Percentiles rank a stretch among this genome's conserved stretches.
Evolutionary conservation across 2,888 invertebrate genomes (phyloP).

Genomic region (Dyspetes luteomarginatus): DNA sequence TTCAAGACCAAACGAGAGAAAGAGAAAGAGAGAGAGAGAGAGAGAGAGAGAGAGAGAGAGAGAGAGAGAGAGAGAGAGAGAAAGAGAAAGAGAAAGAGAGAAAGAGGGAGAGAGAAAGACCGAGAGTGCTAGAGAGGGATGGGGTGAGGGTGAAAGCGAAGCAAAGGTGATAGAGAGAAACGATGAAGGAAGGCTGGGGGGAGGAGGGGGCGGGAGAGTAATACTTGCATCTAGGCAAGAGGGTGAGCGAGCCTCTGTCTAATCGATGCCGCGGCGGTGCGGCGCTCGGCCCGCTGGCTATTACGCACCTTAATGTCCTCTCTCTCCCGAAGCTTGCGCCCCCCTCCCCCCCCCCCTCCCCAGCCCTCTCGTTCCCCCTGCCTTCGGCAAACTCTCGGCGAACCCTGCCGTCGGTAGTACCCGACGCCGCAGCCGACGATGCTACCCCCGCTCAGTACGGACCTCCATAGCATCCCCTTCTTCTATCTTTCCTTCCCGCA

Average conservation of each 20-base stretch:
- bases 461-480: conserved; percentile 51
- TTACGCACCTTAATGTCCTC: conserved; percentile 84
- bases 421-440: conserved; percentile 71
- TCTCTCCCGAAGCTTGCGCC: conserved; percentile 67
- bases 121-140: conserved; percentile 39
- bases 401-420: conserved; percentile 66
- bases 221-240: conserved; percentile 77
- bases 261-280: conserved; percentile 83
- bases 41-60: conserved; percentile 42
- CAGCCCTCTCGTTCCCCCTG: conserved; percentile 60
- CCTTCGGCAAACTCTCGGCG: conserved; percentile 45
- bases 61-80: too few species aligned
- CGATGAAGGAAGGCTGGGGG: conserved; percentile 53
- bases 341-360: conserved; percentile 66
- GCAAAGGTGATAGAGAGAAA: conserved; percentile 57
- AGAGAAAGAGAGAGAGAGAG: conserved; percentile 7
- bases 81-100: conserved; percentile 50
- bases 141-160: too few species aligned
- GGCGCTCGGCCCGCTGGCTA: conserved; percentile 83
- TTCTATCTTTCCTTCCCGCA: not conserved
- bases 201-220: conserved; percentile 58
- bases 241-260: conserved; percentile 81
- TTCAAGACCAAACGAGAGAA: conserved; percentile 31
- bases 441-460: conserved; percentile 68
- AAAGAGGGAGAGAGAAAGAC: conserved; percentile 47